Evolutionary conservation across 2,888 invertebrate species (phyloP), one percentile per base, ranked within the genome.

Genomic region (Argyresthia albistria): DNA sequence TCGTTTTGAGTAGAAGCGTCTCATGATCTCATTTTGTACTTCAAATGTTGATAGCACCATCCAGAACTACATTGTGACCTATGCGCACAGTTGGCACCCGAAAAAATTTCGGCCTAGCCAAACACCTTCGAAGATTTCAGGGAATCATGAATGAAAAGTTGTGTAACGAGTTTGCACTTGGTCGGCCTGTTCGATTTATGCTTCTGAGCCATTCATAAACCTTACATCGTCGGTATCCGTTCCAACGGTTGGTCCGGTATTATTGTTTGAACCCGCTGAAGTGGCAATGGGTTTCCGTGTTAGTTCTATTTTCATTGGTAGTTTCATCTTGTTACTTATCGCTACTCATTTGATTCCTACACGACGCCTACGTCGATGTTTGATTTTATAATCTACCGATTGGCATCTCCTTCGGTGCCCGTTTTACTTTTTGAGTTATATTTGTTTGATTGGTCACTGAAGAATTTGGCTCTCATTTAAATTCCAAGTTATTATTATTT

Each of bases 301-400:
- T 25, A 25, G 25, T 25, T 51, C 51, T 51, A 51, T 51, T 51
- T 51, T 36, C 11, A 35, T 43, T 35, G 51, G 43, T 45, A 35
- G 12, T 35, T 51, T 45, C 45, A 51, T 51, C 43, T 50, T 50
- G 16, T 49, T 42, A 36, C 49, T 15, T 11, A 25, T 10, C 25
- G 48, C 48, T 37, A 48, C 36, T 45, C n/a, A 46, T 50, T 50
- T 42, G 43, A 50, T 42, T 43, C 50, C 42, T 50, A 45, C 51
- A 35, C 45, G 35, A 45, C 45, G 45, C 51, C 43, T 45, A 43
- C 45, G 25, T 43, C n/a, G 25, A 25, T 10, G 25, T 48, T 50
- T 43, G 43, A 25, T 25, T 50, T 50, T 50, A 35, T 50, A 43
- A 42, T 42, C 16, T n/a, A n/a, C 25, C 8, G 42, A 50, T 50